These are phyloP conservation scores for Melieria picta DNA, from an alignment of 2,888 invertebrate species.

Conservation along the genomic window DNA sequence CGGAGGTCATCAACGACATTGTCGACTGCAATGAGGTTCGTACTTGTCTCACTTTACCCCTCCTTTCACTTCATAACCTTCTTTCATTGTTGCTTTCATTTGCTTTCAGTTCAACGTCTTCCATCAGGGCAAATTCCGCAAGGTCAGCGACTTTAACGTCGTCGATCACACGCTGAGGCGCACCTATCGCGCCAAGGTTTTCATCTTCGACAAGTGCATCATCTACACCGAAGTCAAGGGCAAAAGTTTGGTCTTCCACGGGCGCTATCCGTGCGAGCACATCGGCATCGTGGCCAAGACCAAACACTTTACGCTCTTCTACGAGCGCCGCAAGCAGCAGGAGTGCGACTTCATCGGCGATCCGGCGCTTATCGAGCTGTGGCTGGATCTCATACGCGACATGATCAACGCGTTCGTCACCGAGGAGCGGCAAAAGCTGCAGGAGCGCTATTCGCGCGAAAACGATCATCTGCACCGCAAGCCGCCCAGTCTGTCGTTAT, in stretches of 20 bases:
- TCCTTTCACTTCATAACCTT: not conserved
- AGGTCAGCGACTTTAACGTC: constrained; percentile 62
- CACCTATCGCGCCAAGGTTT: constrained; percentile 61
- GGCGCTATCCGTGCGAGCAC: constrained; percentile 63
- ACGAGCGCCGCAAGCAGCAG: constrained; percentile 62
- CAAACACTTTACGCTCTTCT: constrained; percentile 61
- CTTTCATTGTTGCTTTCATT: not conserved
- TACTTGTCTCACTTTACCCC: not conserved
- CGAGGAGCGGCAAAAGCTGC: constrained; percentile 60
- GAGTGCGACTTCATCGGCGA: constrained; percentile 63
- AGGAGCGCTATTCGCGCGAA: constrained; percentile 58
- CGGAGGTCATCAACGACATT: constrained; percentile 65
- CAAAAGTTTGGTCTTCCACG: constrained; percentile 61
- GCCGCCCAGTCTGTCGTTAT: constrained; percentile 58
- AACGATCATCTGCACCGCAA: constrained; percentile 60
- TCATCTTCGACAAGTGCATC: constrained; percentile 65
- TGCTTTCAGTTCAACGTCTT: constrained; percentile 60
- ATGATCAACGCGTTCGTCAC: constrained; percentile 60
- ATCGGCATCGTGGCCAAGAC: constrained; percentile 60
- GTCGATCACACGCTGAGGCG: constrained; percentile 59
- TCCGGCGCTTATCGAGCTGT: constrained; percentile 52
- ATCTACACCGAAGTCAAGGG: constrained; percentile 65
- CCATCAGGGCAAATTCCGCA: constrained; percentile 64
- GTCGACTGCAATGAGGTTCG: constrained; percentile 60
- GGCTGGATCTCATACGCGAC: constrained; percentile 61